Base-by-base conservation (phyloP, 2,888 invertebrate genomes). In the Aricia artaxerxes region DNA sequence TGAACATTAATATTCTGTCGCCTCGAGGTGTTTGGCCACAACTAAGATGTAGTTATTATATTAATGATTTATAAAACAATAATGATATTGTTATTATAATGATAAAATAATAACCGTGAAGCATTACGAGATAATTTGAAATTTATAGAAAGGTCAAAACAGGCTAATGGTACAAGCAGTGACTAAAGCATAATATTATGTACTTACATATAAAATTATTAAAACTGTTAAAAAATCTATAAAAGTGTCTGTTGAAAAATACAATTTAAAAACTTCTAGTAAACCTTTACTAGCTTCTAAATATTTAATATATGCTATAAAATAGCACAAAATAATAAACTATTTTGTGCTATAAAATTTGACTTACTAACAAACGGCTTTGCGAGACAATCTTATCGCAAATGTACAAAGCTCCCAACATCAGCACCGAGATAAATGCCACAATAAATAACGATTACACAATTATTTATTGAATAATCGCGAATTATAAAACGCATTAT, bases 401-500 rank as follows among this genome's bases (percentile, higher is more conserved):
- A 61, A 31, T 64, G 31, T 31, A 31, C 31, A 64, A 61, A 31
- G 73, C 40, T 44, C 4, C 40, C 44, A n/a, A 73, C 44, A 16
- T 44, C 40, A 73, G 2, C 1, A 40, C 44, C 13, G 44, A 44
- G n/a, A 44, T 44, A 40, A 73, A 35, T 44, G 31, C 24, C 31
- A 53, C 13, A 3, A 80, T 81, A 81, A 82, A 88, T 86, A 85
- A 86, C 84, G 87, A 86, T 89, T 88, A 84, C 80, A 79, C 79
- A 82, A 81, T 82, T 84, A 86, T 86, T 87, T 88, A 88, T 88
- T 88, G 87, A 88, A 88, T 87, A 88, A 89, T 87, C 89, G 87
- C 87, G 87, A 87, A 89, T 85, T 88, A 88, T 91, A 89, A 91
- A 90, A 90, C 85, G 86, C 88, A 90, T 90, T 88, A 89, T 89